Evolutionary conservation across 2,888 invertebrate species (phyloP).

Genomic region (Ceriagrion tenellum): DNA sequence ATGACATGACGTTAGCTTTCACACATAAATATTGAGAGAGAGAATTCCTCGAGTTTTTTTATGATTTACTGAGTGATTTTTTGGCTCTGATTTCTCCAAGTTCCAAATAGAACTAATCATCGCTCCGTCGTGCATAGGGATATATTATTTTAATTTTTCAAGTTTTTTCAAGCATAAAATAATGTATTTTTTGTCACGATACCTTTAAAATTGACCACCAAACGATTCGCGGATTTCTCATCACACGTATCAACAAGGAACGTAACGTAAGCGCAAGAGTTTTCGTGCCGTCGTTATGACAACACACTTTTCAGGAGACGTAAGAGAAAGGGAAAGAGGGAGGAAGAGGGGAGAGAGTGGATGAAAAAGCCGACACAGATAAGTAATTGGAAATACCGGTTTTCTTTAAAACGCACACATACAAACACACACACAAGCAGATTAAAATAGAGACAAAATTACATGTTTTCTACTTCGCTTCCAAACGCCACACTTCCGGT

Average conservation of each 20-base stretch:
- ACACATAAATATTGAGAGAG: too few relatives aligned
- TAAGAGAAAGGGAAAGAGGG: neutral
- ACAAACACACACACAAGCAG: neutral
- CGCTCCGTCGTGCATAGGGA: too few relatives aligned
- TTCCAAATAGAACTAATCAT: too few relatives aligned
- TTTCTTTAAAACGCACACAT: neutral
- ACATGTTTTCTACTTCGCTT: neutral
- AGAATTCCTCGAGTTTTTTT: too few relatives aligned
- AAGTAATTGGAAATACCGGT: neutral
- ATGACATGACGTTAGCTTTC: too few relatives aligned
- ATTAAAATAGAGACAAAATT: neutral
- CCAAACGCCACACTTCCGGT: neutral
- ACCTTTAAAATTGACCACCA: too few relatives aligned
- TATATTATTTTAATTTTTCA: too few relatives aligned
- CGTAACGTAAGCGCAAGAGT: neutral
- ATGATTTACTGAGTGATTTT: too few relatives aligned
- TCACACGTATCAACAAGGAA: neutral
- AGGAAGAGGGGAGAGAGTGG: neutral
- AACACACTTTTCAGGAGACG: neutral
- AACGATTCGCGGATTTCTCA: neutral
- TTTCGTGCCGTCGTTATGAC: neutral
- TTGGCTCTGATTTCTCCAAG: too few relatives aligned
- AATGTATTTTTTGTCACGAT: too few relatives aligned
- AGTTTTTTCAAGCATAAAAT: too few relatives aligned
- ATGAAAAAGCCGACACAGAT: constrained; percentile 8